Base-by-base conservation (phyloP, 1,140 invertebrate genomes). In the Acromyrmex echinatior region DNA sequence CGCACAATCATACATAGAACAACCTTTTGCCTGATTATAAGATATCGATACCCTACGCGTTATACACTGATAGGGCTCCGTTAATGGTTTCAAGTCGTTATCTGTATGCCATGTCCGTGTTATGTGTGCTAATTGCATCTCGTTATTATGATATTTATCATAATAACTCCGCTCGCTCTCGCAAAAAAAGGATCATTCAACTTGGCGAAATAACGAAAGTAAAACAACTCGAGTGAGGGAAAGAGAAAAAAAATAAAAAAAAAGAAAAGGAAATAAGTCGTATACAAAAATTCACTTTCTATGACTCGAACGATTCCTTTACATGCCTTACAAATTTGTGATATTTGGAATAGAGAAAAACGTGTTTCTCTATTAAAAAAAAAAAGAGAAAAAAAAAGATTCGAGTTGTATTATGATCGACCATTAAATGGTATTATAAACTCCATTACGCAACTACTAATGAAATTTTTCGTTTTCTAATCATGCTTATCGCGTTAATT, bases 1-100 rank as follows among this genome's bases (percentile, higher is more conserved):
- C 94, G 93, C 94, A 95, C 94, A 95, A 93, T 94, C 94, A 94
- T 94, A 95, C 93, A 94, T 94, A 94, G 92, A 95, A 94, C 93
- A 94, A 94, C 93, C 92, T 94, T 84, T 84, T 89, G 86, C 88
- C 73, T 90, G 88, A 91, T 92, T 93, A 93, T 93, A 94, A 35
- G 90, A 91, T 94, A 92, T 93, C 90, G 92, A 91, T 92, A 89
- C 89, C 78, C 91, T 89, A 91, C 86, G 79, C 91, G 78, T 94
- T 89, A 76, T 86, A 66, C 25, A 93, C 86, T 91, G 86, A 93
- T 93, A 92, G 90, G 92, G 92, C 68, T 85, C 86, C 88, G 90
- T 86, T 92, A 92, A 85, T 90, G 92, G 88, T 87, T 92, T 92
- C 58, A 94, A 94, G 93, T 94, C 94, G 94, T 95, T 94, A 95